Percentiles rank a stretch among this genome's conserved stretches.
Conservation (phyloP, 2,888 invertebrate species). For the Drosophila birchii region DNA sequence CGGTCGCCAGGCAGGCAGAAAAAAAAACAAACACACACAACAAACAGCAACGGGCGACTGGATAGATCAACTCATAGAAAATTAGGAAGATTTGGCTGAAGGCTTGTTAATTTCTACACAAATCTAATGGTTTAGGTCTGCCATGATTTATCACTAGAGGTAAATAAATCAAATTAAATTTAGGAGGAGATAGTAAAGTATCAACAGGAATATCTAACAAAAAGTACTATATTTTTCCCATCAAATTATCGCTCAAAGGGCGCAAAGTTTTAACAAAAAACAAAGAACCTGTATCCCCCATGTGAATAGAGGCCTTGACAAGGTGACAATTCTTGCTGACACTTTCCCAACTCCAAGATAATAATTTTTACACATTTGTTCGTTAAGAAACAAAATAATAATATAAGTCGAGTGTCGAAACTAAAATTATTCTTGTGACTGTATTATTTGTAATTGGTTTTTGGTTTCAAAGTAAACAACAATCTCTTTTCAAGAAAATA, state of each 20-base stretch:
- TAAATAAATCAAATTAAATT: neutral
- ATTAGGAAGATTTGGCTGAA: neutral
- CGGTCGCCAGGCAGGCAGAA: constrained; percentile 1
- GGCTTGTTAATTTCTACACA: neutral
- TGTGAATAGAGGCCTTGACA: neutral
- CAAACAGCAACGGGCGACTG: constrained; percentile 1
- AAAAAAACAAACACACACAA: neutral
- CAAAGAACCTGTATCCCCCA: neutral
- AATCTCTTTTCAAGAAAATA: neutral
- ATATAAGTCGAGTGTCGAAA: too few relatives aligned
- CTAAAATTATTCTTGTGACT: neutral
- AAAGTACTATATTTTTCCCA: neutral
- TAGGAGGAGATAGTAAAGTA: too few relatives aligned
- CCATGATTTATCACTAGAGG: neutral
- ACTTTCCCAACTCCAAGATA: constrained; percentile 1
- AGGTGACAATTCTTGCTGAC: neutral
- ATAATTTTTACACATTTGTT: neutral
- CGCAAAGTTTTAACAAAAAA: neutral
- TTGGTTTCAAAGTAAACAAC: constrained; percentile 6
- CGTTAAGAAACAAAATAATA: too few relatives aligned
- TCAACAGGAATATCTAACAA: neutral
- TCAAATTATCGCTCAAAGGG: neutral
- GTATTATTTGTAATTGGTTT: neutral
- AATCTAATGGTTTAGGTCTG: neutral
- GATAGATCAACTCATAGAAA: neutral